A percentile compares a stretch with the other conserved stretches of the same genome.
Evolutionary conservation across 2,113 vertebrate genomes (phyloP).

Genomic region (Bombycilla garrulus): DNA sequence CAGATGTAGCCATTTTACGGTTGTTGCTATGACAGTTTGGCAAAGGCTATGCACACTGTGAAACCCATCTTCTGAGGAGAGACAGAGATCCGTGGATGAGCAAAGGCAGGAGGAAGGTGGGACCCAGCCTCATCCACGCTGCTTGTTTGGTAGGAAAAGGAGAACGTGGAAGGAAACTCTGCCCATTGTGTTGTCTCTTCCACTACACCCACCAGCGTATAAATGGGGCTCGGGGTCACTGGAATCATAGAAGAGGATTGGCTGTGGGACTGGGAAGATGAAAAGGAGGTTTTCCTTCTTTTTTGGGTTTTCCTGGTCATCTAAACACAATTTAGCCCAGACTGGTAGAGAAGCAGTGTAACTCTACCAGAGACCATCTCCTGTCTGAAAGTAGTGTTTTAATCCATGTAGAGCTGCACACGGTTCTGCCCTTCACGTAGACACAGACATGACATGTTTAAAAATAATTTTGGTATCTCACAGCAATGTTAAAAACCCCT

Average conservation of each 20-base stretch:
- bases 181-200: accelerated
- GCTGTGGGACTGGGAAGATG: neutral
- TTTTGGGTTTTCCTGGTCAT: neutral
- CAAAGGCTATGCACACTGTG: slow-evolving; percentile 34
- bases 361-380: neutral
- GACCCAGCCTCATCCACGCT: neutral
- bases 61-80: neutral
- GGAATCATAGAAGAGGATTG: neutral
- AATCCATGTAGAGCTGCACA: neutral
- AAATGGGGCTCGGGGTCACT: neutral
- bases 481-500: neutral
- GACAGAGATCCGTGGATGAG: neutral
- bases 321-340: neutral
- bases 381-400: neutral
- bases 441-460: neutral
- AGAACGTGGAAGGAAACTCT: neutral
- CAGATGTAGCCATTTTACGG: slow-evolving; percentile 47
- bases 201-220: accelerated
- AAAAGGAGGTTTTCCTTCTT: neutral
- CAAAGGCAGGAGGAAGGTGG: neutral
- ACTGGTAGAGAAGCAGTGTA: neutral
- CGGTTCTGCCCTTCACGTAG: neutral
- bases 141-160: neutral
- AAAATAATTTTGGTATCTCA: neutral
- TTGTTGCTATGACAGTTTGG: slow-evolving; percentile 52